Conservation (phyloP, 2,113 vertebrate species). For the Sceloporus tristichus region DNA sequence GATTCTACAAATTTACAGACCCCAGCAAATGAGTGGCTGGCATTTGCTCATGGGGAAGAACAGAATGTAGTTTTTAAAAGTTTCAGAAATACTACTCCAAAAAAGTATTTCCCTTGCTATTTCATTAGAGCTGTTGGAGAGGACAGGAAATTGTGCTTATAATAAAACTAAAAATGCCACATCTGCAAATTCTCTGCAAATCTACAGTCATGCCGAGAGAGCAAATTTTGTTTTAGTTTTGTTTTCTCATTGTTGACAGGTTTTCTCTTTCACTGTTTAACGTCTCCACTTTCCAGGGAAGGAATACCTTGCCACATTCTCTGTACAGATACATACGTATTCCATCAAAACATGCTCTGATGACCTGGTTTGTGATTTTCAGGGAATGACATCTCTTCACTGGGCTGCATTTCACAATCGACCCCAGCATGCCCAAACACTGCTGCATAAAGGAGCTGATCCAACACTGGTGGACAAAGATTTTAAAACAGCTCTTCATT, state of each 20-base stretch:
- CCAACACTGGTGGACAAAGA: constrained; percentile 89
- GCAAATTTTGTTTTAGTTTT: not conserved
- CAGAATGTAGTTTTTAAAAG: not conserved
- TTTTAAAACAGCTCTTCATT: constrained; percentile 90
- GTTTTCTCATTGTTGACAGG: not conserved
- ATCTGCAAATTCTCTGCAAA: not conserved
- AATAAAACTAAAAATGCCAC: not conserved
- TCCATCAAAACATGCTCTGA: not conserved
- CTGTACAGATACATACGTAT: too few relatives aligned
- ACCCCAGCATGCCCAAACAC: constrained; percentile 84
- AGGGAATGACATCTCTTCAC: constrained; percentile 92
- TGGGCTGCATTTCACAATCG: constrained; percentile 92
- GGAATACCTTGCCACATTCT: not conserved
- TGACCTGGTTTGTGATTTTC: constrained; percentile 52
- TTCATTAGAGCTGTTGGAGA: not conserved
- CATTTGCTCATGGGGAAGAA: not conserved
- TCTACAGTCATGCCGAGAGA: not conserved
- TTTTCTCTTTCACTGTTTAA: not conserved
- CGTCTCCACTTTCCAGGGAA: not conserved
- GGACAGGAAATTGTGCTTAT: not conserved
- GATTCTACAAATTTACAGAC: too few relatives aligned
- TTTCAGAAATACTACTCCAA: not conserved
- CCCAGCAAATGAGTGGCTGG: not conserved
- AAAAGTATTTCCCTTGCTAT: not conserved
- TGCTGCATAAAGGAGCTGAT: constrained; percentile 88